Percentiles rank a stretch among this genome's conserved stretches.
Evolutionary conservation across 2,113 vertebrate genomes (phyloP).

Genomic region (Peromyscus polionotus): DNA sequence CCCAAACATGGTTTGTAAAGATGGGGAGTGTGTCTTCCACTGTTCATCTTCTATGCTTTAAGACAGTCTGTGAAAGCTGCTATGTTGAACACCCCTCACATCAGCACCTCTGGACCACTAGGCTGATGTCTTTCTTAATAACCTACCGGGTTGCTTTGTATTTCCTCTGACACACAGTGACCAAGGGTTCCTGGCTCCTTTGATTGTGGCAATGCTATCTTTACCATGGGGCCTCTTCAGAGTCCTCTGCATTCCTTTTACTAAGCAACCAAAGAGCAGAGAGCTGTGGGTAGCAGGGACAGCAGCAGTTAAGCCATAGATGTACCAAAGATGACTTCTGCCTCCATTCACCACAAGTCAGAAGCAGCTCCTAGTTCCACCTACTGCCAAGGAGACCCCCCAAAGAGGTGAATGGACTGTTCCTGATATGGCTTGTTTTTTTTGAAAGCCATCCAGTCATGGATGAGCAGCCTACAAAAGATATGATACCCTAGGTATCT

Average conservation of each 20-base stretch:
- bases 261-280: too few species aligned
- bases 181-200: too few species aligned
- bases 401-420: accelerated
- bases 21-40: accelerated
- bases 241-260: background rate
- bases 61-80: accelerated
- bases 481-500: accelerated
- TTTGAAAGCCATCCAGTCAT: accelerated
- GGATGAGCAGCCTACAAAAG: background rate
- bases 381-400: accelerated
- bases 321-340: accelerated
- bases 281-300: accelerated
- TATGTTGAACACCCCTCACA: accelerated
- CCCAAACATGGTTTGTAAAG: accelerated
- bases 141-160: accelerated
- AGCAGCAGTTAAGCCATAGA: accelerated
- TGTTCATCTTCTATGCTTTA: accelerated
- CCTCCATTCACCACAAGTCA: accelerated
- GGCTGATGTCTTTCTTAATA: accelerated
- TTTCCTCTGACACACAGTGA: accelerated
- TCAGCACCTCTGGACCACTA: accelerated
- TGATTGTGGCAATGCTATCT: background rate
- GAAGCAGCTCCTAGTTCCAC: accelerated
- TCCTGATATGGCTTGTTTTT: accelerated
- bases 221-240: accelerated